These are phyloP conservation scores for Caenorhabditis zanzibari DNA, from an alignment of 2,888 invertebrate genomes.

Conservation along the genomic window DNA sequence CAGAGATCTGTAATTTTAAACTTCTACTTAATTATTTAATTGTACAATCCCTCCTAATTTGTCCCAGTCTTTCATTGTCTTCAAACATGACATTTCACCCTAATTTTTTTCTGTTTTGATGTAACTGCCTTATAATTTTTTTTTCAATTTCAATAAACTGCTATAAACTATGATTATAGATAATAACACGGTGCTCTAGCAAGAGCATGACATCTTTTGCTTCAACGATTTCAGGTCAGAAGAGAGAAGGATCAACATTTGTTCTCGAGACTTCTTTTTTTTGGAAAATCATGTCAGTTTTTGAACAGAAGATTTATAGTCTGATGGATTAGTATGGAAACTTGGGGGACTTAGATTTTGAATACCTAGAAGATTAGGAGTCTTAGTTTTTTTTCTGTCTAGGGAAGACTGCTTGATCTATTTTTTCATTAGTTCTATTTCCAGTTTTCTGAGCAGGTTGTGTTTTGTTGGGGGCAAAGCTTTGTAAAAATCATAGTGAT, in stretches of 20 bases:
- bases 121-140: background rate
- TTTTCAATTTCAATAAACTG: conserved; percentile 31
- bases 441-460: too few species aligned
- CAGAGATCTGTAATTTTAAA: conserved; percentile 87
- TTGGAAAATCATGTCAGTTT: too few species aligned
- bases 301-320: too few species aligned
- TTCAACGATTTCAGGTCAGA: background rate
- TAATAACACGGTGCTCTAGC: background rate
- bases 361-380: too few species aligned
- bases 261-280: background rate
- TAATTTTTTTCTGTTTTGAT: conserved; percentile 10
- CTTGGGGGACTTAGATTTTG: too few species aligned
- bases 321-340: too few species aligned
- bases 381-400: too few species aligned
- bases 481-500: background rate
- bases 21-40: conserved; percentile 1
- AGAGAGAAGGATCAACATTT: background rate
- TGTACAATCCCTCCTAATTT: background rate
- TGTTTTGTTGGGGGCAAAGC: too few species aligned
- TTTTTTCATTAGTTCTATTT: too few species aligned
- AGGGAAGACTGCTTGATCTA: too few species aligned
- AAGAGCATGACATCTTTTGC: background rate
- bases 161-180: conserved; percentile 7
- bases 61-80: background rate
- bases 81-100: conserved; percentile 21